Evolutionary conservation across 2,888 invertebrate genomes (phyloP), one percentile per base, ranked within the genome.

Genomic region (Octonoba sinensis): DNA sequence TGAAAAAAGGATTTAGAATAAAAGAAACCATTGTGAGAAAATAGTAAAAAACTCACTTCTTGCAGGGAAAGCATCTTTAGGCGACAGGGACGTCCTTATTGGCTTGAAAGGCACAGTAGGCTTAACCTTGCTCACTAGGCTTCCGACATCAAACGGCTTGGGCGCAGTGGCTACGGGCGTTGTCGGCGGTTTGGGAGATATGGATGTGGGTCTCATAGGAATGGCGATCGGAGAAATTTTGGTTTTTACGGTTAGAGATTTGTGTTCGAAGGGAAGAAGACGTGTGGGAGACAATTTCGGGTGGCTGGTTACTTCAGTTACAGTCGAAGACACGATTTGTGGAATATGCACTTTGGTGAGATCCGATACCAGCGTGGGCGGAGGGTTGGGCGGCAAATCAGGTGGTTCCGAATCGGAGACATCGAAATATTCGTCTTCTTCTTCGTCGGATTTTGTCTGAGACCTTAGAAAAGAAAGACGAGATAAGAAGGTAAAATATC

Each of bases 101-200:
- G 83, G 83, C 47, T 83, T 83, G 22, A 79, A 83, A 83, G 83
- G 83, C 83, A 83, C 83, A 54, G 78, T 71, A 54, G 78, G 83
- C 22, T 83, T 83, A 12, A 73, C 51, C 64, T 47, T 62, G 49
- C 72, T 83, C 49, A 83, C 75, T 22, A 73, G 46, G 49, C 69
- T 74, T 27, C 66, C 59, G 12, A 62, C 79, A 12, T 59, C 67
- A 13, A 67, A 20, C 36, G 15, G 15, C 24, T 66, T 79, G 46
- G 18, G 15, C 1, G 51, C 4, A 16, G 71, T 3, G n/a, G 18
- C 18, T 1, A 44, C 15, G 12, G 51, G n/a, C 22, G 44, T 6
- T 16, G 24, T 16, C n/a, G 47, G 4, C 47, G 69, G 12, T 8
- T 62, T 64, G 3, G 66, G 36, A 20, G 54, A 56, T 15, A 24